Evolutionary conservation across 2,888 invertebrate genomes (phyloP).

Genomic region (Nesidiocoris tenuis): DNA sequence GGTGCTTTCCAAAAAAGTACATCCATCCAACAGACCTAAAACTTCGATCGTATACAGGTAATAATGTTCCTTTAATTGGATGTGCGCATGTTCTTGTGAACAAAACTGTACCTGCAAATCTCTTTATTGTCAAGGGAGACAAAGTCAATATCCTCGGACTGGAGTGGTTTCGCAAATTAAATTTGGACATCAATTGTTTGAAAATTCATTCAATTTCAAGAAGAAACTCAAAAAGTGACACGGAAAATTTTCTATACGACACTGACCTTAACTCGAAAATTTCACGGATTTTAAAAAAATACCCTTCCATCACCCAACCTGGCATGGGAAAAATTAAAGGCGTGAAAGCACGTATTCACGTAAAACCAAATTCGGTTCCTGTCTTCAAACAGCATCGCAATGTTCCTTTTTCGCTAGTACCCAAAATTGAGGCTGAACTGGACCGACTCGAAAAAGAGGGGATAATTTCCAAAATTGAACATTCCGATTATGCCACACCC

Average conservation of each 20-base stretch:
- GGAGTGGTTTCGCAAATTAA: not conserved
- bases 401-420: not conserved
- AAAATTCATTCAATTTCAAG: too few species aligned
- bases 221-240: too few species aligned
- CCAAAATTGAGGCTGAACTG: not conserved
- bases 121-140: not conserved
- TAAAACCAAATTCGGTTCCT: not conserved
- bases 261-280: too few species aligned
- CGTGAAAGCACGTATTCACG: not conserved
- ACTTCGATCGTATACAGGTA: not conserved
- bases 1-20: too few species aligned
- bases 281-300: too few species aligned
- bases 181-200: too few species aligned
- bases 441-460: not conserved
- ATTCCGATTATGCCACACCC: constrained; percentile 10
- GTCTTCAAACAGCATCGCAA: not conserved
- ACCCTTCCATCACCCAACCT: not conserved
- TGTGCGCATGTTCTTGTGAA: not conserved
- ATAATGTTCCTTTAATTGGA: not conserved
- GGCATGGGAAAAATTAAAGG: not conserved
- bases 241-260: too few species aligned
- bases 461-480: not conserved
- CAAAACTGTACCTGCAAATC: not conserved
- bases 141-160: not conserved
- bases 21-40: too few species aligned